Evolutionary conservation across 2,797 vertebrate species (phyloP).

Genomic region (Gobionotothen gibberifrons): DNA sequence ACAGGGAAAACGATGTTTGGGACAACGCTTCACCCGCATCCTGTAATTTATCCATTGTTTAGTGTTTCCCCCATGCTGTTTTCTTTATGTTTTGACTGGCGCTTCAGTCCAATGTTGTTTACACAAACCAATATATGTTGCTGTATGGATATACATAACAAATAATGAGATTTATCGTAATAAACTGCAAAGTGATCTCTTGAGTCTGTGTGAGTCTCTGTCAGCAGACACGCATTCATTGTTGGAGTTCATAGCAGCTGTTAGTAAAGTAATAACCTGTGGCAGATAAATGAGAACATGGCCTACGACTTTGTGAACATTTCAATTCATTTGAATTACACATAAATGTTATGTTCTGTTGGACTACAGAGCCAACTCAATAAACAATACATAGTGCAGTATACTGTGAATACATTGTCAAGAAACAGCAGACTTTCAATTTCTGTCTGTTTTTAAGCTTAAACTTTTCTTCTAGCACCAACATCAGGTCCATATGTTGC

Average conservation of each 20-base stretch:
- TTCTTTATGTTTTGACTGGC: constrained; percentile 63
- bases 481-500: too few species aligned
- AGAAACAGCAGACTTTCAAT: not conserved
- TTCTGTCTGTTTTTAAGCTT: not conserved
- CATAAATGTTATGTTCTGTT: too few species aligned
- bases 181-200: constrained; percentile 83
- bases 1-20: constrained; percentile 54
- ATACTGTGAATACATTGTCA: not conserved
- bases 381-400: not conserved
- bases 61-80: constrained; percentile 70
- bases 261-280: not conserved
- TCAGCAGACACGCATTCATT: not conserved
- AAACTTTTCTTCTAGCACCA: not conserved
- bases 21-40: constrained; percentile 59
- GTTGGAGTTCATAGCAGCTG: not conserved
- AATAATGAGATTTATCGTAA: constrained; percentile 80
- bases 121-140: constrained; percentile 77
- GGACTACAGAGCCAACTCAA: not conserved
- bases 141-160: constrained; percentile 81
- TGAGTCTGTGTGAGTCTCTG: constrained; percentile 66
- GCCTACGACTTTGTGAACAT: too few species aligned
- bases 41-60: constrained; percentile 74
- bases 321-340: too few species aligned
- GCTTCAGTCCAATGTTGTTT: constrained; percentile 79
- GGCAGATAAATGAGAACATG: not conserved